phyloP scores from a whole-genome alignment of 2,888 invertebrate genomes.

The Strigamia crassipes region DNA sequence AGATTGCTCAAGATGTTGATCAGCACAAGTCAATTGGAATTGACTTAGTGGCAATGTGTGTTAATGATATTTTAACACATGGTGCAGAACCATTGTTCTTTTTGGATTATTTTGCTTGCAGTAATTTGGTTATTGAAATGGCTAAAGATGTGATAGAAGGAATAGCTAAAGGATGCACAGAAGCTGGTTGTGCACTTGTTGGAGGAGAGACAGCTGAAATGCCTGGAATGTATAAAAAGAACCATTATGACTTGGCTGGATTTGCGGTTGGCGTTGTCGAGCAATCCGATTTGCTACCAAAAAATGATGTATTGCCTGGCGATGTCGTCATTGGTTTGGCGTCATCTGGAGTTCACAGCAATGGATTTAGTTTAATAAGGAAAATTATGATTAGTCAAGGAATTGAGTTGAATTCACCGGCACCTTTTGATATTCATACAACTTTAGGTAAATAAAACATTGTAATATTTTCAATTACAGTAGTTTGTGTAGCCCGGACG shows the following conservation, averaged over 20 bases:
- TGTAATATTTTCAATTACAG: neutral
- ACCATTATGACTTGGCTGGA: slow-evolving; percentile 94
- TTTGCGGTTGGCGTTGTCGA: slow-evolving; percentile 95
- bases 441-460: slow-evolving; percentile 49
- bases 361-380: slow-evolving; percentile 89
- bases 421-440: slow-evolving; percentile 50
- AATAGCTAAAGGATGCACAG: slow-evolving; percentile 82
- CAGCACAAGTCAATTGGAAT: slow-evolving; percentile 85
- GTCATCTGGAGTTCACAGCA: slow-evolving; percentile 91
- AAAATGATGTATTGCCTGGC: slow-evolving; percentile 68
- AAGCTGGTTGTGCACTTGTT: slow-evolving; percentile 83
- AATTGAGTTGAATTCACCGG: slow-evolving; percentile 46
- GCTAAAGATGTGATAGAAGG: slow-evolving; percentile 82
- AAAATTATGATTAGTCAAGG: slow-evolving; percentile 69
- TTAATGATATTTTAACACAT: slow-evolving; percentile 92
- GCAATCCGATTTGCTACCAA: slow-evolving; percentile 73
- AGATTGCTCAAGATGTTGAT: slow-evolving; percentile 80
- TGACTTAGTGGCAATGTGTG: slow-evolving; percentile 97
- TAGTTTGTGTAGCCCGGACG: no score
- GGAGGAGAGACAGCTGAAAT: slow-evolving; percentile 97
- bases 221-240: slow-evolving; percentile 87
- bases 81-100: slow-evolving; percentile 96
- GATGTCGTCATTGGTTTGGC: slow-evolving; percentile 85
- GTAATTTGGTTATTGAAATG: slow-evolving; percentile 75
- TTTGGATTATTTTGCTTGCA: slow-evolving; percentile 95